Base-by-base conservation (phyloP, 1,140 invertebrate genomes). In the Ooceraea biroi region DNA sequence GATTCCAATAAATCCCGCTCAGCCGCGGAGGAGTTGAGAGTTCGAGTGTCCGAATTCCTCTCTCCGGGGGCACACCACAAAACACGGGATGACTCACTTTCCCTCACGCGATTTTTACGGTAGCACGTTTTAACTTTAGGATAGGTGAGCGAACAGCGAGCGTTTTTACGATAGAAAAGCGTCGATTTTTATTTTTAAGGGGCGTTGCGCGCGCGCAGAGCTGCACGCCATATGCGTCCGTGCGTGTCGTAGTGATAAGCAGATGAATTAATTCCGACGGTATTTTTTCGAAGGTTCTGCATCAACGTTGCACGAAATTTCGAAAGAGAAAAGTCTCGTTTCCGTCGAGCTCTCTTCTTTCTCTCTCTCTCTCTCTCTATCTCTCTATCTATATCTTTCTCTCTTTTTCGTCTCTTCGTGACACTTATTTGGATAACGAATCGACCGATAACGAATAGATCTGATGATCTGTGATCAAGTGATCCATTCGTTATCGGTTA, bases 211-310 rank as follows among this genome's bases (percentile, higher is more conserved):
- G 52, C 22, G 68, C 44, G 76, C 19, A 36, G 50, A 4, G 22
- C 5, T 52, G 41, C 5, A 10, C 17, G n/a, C 12, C 27, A 22
- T 61, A 10, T 36, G 41, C 41, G 44, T 5, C 52, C 2, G 22
- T 48, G 41, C 44, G 61, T 58, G 58, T 86, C 58, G 27, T 58
- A 84, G 84, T 89, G 86, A 91, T 90, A 91, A 91, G 50, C 44
- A 72, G 83, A 83, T 84, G 66, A 90, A 60, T 86, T 88, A 91
- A 82, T 88, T 3, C 2, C 57, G 52, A 41, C 27, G 41, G 17
- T 76, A 48, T 76, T 50, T 17, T 36, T 36, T 22, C n/a, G n/a
- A 22, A 30, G 58, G 17, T 74, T 5, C 41, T 41, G 44, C n/a
- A 65, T 52, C 36, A 7, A 36, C 36, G 36, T 36, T 36, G 36